Conservation (phyloP, 2,797 vertebrate genomes). For the Chromobotia macracanthus region DNA sequence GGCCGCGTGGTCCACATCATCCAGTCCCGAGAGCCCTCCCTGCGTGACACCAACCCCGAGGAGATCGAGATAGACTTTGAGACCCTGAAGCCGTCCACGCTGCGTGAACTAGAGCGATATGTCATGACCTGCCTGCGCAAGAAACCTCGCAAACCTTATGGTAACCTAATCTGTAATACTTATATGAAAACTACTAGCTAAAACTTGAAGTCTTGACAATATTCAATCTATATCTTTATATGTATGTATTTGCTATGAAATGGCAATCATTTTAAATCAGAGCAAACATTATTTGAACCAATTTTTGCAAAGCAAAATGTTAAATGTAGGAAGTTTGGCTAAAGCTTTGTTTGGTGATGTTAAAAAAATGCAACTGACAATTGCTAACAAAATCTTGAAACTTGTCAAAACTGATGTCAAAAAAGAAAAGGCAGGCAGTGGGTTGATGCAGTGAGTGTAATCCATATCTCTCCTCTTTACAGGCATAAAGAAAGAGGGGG, state of each 20-base stretch:
- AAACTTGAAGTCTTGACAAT: no score
- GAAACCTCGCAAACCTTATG: slow-evolving; percentile 88
- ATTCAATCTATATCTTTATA: no score
- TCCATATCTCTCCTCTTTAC: background rate
- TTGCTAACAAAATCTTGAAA: no score
- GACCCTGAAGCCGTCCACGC: slow-evolving; percentile 90
- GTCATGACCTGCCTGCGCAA: slow-evolving; percentile 91
- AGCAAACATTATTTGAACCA: background rate
- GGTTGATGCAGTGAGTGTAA: no score
- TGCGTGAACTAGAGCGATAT: slow-evolving; percentile 91
- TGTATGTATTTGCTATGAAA: no score
- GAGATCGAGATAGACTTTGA: slow-evolving; percentile 97
- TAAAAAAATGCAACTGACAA: no score
- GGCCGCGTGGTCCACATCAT: slow-evolving; percentile 95
- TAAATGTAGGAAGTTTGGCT: no score
- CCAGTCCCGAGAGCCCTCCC: slow-evolving; percentile 89
- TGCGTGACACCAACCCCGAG: slow-evolving; percentile 92
- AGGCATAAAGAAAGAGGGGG: slow-evolving; percentile 80
- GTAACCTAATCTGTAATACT: slow-evolving; percentile 62
- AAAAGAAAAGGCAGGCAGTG: no score
- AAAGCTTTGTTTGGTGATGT: no score
- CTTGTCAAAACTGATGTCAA: no score
- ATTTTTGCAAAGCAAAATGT: no score
- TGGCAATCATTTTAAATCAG: background rate
- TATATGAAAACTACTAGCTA: no score